Evolutionary conservation across 2,888 invertebrate species (phyloP).

Genomic region (Melipona bicolor): DNA sequence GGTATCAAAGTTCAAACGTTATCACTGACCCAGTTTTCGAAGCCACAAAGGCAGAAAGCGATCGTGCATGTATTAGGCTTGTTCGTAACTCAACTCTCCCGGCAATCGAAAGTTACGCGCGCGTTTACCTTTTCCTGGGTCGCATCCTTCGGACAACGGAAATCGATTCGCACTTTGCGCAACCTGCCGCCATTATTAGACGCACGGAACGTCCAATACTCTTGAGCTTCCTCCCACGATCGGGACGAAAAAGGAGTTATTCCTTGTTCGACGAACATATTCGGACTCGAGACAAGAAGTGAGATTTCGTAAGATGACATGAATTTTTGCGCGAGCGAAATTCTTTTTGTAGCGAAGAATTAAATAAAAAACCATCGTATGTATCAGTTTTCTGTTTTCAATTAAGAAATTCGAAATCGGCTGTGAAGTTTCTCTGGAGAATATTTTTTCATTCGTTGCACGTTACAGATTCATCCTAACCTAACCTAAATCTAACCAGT

Average conservation of each 20-base stretch:
- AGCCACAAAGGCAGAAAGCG: slow-evolving; percentile 6
- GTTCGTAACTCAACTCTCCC: neutral
- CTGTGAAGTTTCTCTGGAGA: neutral
- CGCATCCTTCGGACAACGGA: slow-evolving; percentile 16
- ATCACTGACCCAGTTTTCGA: slow-evolving; percentile 6
- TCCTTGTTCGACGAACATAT: neutral
- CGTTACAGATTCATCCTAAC: too few relatives aligned
- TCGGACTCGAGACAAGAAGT: too few relatives aligned
- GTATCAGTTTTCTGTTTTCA: too few relatives aligned
- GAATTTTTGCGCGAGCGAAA: neutral
- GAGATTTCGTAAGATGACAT: neutral
- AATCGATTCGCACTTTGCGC: slow-evolving; percentile 17
- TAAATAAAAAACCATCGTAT: too few relatives aligned
- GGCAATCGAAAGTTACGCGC: slow-evolving; percentile 20
- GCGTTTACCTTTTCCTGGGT: neutral
- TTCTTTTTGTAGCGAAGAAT: too few relatives aligned
- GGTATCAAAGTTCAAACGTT: neutral
- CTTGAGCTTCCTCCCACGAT: neutral
- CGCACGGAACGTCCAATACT: neutral
- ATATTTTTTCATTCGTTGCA: neutral
- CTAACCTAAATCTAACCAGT: too few relatives aligned
- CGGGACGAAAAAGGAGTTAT: neutral
- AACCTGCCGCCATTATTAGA: neutral
- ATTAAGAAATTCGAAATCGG: neutral
- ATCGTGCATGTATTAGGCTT: neutral